Evolutionary conservation across 2,797 vertebrate genomes (phyloP), one percentile per base, ranked within the genome.

Genomic region (Enteromius treurensis): DNA sequence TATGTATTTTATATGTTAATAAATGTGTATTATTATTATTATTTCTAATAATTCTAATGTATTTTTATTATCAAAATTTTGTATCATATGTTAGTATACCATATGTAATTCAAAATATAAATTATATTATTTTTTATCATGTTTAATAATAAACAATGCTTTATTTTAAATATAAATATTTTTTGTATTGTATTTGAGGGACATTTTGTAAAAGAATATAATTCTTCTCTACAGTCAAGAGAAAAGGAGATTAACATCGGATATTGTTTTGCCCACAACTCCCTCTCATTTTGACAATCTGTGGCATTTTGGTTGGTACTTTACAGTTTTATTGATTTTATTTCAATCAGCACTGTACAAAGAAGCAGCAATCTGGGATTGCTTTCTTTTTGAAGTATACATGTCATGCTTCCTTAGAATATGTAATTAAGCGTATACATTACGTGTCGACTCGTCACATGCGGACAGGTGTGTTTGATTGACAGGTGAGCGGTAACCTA

Each of bases 291-390:
- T 62, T 29, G 13, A 15, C 13, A 15, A 3, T 29, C 26, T 62
- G 58, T 62, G 23, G 13, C 26, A 29, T 29, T 62, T 62, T 29
- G 26, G 5, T 26, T 42, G 21, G 21, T 64, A 13, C 37, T 69
- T 40, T 51, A 13, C 29, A 45, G 47, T 34, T 55, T 47, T 85
- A 88, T 89, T 83, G 85, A 83, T 37, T 37, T 37, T 37, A 32
- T 34, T 75, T 55, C 58, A 60, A 67, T 78, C 19, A 75, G 60
- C 74, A 21, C 79, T 55, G 45, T 29, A 40, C 65, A 40, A 2
- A n/a, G 11, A 26, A 26, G 26, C 26, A 26, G 26, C 26, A 26
- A 26, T 69, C 67, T 42, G 21, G 21, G 65, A 68, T 42, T 42
- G 65, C 11, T 13, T 68, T 68, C 37, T 68, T 40, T 21, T 23